A percentile compares a stretch with the other conserved stretches of the same genome.
phyloP scores from a whole-genome alignment of 2,797 vertebrate species.

The Dromococcyx pavoninus region DNA sequence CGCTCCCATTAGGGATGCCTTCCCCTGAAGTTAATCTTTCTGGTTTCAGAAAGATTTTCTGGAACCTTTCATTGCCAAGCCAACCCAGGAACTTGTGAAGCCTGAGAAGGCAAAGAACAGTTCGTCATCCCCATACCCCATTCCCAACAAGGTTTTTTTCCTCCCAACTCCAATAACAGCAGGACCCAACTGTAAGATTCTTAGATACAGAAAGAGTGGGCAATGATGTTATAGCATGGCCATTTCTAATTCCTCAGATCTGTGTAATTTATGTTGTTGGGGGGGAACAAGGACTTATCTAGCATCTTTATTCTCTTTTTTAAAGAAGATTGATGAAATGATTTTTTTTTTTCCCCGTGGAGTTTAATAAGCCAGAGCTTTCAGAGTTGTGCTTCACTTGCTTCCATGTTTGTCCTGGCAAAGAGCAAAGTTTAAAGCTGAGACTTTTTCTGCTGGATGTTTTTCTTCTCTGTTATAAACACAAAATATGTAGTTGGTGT shows the following conservation, averaged over 20 bases:
- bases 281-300: not conserved
- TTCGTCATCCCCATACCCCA: not conserved
- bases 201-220: not conserved
- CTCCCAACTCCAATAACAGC: not conserved
- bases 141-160: not conserved
- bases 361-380: not conserved
- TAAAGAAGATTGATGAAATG: not conserved
- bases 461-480: slow-evolving; percentile 27
- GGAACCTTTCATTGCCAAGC: not conserved
- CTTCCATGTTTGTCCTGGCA: slow-evolving; percentile 61
- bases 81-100: not conserved
- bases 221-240: not conserved
- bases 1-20: not conserved
- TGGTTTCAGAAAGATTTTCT: not conserved
- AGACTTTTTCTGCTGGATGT: slow-evolving; percentile 24
- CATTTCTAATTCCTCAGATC: not conserved
- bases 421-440: not conserved
- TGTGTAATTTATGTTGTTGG: not conserved
- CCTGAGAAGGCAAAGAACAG: not conserved
- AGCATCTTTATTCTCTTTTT: not conserved
- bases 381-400: not conserved
- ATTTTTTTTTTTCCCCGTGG: not conserved
- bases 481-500: slow-evolving; percentile 12
- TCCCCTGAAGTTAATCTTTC: not conserved
- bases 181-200: not conserved